These are phyloP conservation scores for Pomacea canaliculata DNA, from an alignment of 2,888 invertebrate species.

Conservation along the genomic window DNA sequence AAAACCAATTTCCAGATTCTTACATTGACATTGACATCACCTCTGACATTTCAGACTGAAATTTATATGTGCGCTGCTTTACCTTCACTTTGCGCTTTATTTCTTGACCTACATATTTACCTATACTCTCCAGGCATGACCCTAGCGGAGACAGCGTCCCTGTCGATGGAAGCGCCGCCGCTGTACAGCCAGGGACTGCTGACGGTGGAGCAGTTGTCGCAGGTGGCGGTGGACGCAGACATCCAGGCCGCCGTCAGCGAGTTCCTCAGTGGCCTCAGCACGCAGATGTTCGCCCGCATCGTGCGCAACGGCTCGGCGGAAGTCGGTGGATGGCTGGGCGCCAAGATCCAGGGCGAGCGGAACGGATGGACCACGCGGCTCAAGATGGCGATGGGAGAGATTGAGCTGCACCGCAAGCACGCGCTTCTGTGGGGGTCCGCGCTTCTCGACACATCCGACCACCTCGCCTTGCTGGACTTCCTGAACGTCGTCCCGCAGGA, in stretches of 20 bases:
- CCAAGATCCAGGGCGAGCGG: constrained; percentile 57
- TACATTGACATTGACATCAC: too few relatives aligned
- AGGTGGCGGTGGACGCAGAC: constrained; percentile 49
- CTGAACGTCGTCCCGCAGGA: constrained; percentile 38
- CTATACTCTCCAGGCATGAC: constrained; percentile 11
- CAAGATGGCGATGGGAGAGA: constrained; percentile 57
- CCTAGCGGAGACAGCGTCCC: constrained; percentile 22
- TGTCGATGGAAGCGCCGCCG: constrained; percentile 32
- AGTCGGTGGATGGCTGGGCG: constrained; percentile 46
- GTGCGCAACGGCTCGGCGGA: constrained; percentile 19
- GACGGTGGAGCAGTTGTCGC: constrained; percentile 44
- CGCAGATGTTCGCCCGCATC: constrained; percentile 25
- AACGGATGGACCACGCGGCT: constrained; percentile 61
- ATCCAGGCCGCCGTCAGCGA: constrained; percentile 47
- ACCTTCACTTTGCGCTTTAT: background rate
- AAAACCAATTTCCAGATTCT: too few relatives aligned
- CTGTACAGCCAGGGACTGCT: constrained; percentile 39
- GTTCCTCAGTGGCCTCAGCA: constrained; percentile 43
- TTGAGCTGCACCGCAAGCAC: constrained; percentile 53
- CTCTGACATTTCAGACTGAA: too few relatives aligned
- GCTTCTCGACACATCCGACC: constrained; percentile 41
- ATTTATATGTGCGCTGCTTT: background rate
- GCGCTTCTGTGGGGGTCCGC: constrained; percentile 35
- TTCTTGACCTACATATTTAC: background rate
- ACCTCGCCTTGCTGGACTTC: constrained; percentile 43